Base-by-base conservation (phyloP, 1,140 invertebrate genomes). In the Monomorium pharaonis region DNA sequence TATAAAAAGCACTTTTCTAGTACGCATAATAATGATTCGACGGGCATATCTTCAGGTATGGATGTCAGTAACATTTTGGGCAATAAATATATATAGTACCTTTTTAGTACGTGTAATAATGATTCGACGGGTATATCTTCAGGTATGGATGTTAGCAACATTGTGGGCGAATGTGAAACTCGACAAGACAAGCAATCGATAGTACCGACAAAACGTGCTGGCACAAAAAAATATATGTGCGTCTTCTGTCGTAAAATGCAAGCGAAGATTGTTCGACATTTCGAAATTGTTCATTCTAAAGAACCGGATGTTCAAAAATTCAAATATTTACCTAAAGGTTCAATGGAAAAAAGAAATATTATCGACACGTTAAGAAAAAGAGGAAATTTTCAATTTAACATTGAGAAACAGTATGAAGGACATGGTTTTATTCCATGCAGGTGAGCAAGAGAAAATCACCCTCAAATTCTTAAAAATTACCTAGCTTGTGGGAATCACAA, bases 181-280 rank as follows among this genome's bases (percentile, higher is more conserved):
- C n/a, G 33, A 10, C 33, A 42, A 65, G 33, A 65, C 42, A 33
- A 65, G 4, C 63, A 42, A 65, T 42, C 63, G 42, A n/a, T 14
- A 65, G 42, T 65, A 65, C n/a, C 33, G 21, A 65, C 33, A 42
- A 65, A 65, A 65, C 18, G 12, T 42, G 9, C 3, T 21, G 33
- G 63, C n/a, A 65, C 1, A 65, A 65, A 65, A 65, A 42, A 65
- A 65, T 65, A 65, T 65, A 65, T 65, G 63, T 65, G 63, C 42
- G 33, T 65, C 1, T 65, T 42, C n/a, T 65, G 63, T 65, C n/a
- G 42, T 1, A 65, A 65, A 42, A 21, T 65, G 63, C 63, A 65
- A 65, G 10, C 63, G 42, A 65, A 65, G n/a, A 42, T 65, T 65
- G 63, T 10, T 42, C 63, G 63, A 65, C 33, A 65, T 65, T 42